Evolutionary conservation across 2,888 invertebrate genomes (phyloP), one percentile per base, ranked within the genome.

Genomic region (Microplitis manilae): DNA sequence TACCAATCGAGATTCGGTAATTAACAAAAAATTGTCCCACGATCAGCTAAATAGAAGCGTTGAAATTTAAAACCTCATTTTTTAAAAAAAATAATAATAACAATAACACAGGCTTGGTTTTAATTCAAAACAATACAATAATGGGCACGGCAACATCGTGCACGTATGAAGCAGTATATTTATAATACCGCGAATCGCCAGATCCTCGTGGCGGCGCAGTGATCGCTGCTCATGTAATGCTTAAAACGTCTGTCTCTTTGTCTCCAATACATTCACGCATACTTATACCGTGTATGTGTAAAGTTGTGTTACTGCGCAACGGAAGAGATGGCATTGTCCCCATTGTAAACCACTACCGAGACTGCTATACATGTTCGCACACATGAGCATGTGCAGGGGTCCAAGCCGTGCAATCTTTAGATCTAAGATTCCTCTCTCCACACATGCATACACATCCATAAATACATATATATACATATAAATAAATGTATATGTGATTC

Each of bases 111-210:
- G 80, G 78, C 81, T 79, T 82, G 82, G 83, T 84, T 86, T 30
- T 85, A 86, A 86, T 87, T 86, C 85, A 86, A 86, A 87, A 87
- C 86, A 85, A 87, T 87, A 50, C 50, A 50, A 87, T 86, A 87
- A 87, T 87, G 82, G 85, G 81, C 83, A 83, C 83, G 80, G 82
- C 84, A 83, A 83, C 84, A 79, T 82, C 62, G 40, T 79, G 71
- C 67, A 68, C 68, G 73, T 40, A 59, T 17, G 61, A 30, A 30
- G 30, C 30, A 30, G 30, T 30, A 30, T 30, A 30, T 41, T 20
- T 72, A 61, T 59, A 67, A 65, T 65, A 59, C 70, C 39, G 59
- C 59, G 72, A 62, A 69, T 68, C 69, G 62, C 73, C 30, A 59
- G 61, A 41, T 60, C 8, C 38, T 60, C 39, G n/a, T 20, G 59